Evolutionary conservation across 2,113 vertebrate species (phyloP).

Genomic region (Centrocercus urophasianus): DNA sequence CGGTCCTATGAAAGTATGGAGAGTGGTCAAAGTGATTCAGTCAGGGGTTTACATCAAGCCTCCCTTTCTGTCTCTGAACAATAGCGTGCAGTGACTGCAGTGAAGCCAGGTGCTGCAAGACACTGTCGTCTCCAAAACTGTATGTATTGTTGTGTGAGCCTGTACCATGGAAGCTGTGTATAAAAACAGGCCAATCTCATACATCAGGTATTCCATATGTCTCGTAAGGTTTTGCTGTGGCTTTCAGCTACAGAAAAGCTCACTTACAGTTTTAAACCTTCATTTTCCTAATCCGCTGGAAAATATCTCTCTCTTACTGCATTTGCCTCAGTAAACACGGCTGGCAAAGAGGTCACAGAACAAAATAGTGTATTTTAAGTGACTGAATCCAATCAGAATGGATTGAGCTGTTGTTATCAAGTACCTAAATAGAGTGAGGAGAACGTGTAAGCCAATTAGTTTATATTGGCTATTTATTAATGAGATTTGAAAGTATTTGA

Average conservation of each 20-base stretch:
- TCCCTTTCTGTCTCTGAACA: conserved; percentile 21
- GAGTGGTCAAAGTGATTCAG: not conserved
- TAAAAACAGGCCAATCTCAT: not conserved
- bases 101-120: not conserved
- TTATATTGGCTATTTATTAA: conserved; percentile 38
- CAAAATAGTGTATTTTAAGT: conserved; percentile 47
- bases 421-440: conserved; percentile 58
- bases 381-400: conserved; percentile 55
- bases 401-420: conserved; percentile 31
- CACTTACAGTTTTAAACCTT: conserved; percentile 37
- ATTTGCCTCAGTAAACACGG: not conserved
- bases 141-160: not conserved
- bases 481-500: conserved; percentile 26
- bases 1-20: not conserved
- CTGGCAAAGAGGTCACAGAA: conserved; percentile 10
- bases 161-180: conserved; percentile 4
- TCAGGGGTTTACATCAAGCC: not conserved
- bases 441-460: conserved; percentile 52
- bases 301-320: conserved; percentile 37
- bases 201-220: not conserved
- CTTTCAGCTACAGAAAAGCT: conserved; percentile 10
- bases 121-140: not conserved
- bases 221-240: conserved; percentile 17
- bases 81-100: not conserved
- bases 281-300: conserved; percentile 40